phyloP scores from a whole-genome alignment of 1,140 invertebrate species.

The Cylas formicarius region DNA sequence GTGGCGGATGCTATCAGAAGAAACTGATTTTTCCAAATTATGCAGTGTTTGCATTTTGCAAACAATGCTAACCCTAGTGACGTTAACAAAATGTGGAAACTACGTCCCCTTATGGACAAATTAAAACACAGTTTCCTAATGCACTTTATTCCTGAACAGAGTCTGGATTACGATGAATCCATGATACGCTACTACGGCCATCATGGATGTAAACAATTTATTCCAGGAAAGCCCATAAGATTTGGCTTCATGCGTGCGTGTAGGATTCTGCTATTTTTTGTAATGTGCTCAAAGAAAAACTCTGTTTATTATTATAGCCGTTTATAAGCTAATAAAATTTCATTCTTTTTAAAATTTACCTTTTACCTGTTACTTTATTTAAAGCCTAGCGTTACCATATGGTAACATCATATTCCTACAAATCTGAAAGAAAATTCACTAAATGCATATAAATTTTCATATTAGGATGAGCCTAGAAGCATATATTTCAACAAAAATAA shows the following conservation, averaged over 20 bases:
- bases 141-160: conserved; percentile 8
- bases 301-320: no score
- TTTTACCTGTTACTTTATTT: no score
- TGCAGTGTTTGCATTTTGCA: conserved; percentile 32
- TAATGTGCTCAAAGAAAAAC: no score
- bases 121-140: conserved; percentile 18
- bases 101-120: conserved; percentile 14
- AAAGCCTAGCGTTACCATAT: no score
- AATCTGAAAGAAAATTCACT: no score
- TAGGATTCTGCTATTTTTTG: no score
- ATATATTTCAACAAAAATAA: no score
- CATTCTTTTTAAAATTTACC: no score
- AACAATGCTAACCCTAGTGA: conserved; percentile 17
- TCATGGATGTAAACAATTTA: conserved; percentile 32
- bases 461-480: no score
- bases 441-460: no score
- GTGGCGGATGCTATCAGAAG: conserved; percentile 31
- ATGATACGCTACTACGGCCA: conserved; percentile 31
- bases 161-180: conserved; percentile 27
- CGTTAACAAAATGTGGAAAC: conserved; percentile 18
- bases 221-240: conserved; percentile 25
- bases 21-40: conserved; percentile 35
- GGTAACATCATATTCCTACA: no score
- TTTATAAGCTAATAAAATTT: no score
- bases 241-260: conserved; percentile 27